phyloP scores from a whole-genome alignment of 2,113 vertebrate species.

The Columbina picui region DNA sequence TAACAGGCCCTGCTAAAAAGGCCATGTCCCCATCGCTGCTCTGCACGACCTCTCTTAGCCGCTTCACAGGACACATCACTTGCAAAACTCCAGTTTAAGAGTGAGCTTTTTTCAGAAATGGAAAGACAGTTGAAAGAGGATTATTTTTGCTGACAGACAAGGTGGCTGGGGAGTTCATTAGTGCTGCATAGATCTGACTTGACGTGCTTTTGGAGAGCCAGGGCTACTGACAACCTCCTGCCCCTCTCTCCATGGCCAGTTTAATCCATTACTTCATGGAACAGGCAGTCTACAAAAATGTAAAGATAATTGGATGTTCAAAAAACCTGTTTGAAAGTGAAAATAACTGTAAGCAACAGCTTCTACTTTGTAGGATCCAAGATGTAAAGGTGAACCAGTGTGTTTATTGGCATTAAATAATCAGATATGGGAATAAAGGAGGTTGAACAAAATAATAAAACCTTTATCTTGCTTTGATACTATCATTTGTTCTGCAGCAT shows the following conservation, averaged over 20 bases:
- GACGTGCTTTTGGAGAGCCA: not conserved
- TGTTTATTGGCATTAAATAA: not conserved
- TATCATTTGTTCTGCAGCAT: not conserved
- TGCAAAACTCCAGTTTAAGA: not conserved
- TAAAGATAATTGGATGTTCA: not conserved
- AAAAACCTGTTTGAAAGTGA: not conserved
- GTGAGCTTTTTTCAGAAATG: not conserved
- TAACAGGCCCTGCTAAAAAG: too few species aligned
- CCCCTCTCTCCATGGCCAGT: not conserved
- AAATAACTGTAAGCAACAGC: not conserved
- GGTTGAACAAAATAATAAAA: not conserved
- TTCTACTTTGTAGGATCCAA: not conserved
- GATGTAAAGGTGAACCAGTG: not conserved
- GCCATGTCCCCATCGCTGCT: too few species aligned
- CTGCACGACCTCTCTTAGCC: rapidly evolving
- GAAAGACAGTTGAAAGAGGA: not conserved
- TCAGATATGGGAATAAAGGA: not conserved
- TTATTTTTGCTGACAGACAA: not conserved
- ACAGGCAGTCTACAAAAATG: not conserved
- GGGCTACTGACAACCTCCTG: not conserved
- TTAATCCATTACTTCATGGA: not conserved
- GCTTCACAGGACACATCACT: not conserved
- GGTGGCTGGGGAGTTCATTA: not conserved
- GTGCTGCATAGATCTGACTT: not conserved
- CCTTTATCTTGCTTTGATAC: not conserved